Evolutionary conservation across 2,888 invertebrate genomes (phyloP).

Genomic region (Margaritifera margaritifera): DNA sequence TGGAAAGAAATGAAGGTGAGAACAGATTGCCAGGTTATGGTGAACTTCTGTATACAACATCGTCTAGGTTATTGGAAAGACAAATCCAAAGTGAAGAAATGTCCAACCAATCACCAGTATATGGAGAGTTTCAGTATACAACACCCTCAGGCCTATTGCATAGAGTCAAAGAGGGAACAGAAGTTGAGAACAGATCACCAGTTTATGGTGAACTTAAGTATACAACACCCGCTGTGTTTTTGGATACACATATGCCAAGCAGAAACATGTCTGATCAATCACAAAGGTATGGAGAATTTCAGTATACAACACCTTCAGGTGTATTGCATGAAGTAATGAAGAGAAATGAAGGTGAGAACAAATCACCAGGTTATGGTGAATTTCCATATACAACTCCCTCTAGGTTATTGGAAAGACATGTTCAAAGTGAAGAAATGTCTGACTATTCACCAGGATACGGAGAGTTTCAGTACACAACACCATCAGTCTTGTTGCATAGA

Average conservation of each 20-base stretch:
- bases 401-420: too few species aligned
- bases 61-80: slow-evolving; percentile 21
- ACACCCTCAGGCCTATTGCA: slow-evolving; percentile 10
- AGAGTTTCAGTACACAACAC: slow-evolving; percentile 4
- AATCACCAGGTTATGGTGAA: neutral
- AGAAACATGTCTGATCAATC: too few species aligned
- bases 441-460: slow-evolving; percentile 10
- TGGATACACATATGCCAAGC: slow-evolving; percentile 3
- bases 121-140: slow-evolving; percentile 4
- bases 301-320: slow-evolving; percentile 26
- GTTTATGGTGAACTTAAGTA: neutral
- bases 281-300: too few species aligned
- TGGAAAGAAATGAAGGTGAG: too few species aligned
- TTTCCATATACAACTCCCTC: neutral
- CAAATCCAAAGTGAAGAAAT: slow-evolving; percentile 13
- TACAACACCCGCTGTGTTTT: slow-evolving; percentile 11
- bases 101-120: too few species aligned
- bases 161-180: neutral
- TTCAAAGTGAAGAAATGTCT: too few species aligned
- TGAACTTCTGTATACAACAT: slow-evolving; percentile 18
- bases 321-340: slow-evolving; percentile 13
- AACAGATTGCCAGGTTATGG: neutral
- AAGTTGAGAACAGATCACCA: too few species aligned
- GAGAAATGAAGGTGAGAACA: slow-evolving; percentile 10
- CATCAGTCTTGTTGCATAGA: neutral